These are phyloP conservation scores for Catagonus wagneri DNA, from an alignment of 2,113 vertebrate species.

Conservation along the genomic window DNA sequence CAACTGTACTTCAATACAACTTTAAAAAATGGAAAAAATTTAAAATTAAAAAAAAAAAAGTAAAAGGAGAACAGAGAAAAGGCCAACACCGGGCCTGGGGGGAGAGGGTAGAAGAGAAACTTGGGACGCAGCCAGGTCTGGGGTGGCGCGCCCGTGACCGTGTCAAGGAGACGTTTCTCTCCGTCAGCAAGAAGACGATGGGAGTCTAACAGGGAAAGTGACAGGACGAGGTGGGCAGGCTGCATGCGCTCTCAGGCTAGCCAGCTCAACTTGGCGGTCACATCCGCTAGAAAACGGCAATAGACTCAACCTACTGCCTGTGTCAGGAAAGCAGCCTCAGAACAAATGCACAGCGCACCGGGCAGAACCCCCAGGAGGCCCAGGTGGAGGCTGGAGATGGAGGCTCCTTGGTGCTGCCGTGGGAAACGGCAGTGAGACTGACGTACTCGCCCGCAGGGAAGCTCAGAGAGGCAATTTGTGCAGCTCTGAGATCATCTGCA, in stretches of 20 bases:
- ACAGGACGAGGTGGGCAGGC: not conserved
- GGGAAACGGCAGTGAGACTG: not conserved
- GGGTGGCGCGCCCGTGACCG: rapidly evolving
- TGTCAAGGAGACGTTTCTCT: not conserved
- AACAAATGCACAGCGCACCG: not conserved
- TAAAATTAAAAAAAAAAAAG: too few relatives aligned
- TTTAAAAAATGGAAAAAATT: too few relatives aligned
- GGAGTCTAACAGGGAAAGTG: not conserved
- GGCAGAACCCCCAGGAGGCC: not conserved
- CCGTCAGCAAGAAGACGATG: not conserved
- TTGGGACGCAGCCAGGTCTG: rapidly evolving
- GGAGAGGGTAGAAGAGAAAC: not conserved
- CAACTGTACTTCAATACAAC: too few relatives aligned
- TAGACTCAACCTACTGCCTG: not conserved
- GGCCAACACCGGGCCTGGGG: not conserved
- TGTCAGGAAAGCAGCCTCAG: not conserved
- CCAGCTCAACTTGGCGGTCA: not conserved
- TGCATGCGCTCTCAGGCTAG: not conserved
- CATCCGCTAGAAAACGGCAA: conserved; percentile 12
- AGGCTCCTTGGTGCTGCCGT: not conserved
- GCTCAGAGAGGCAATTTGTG: not conserved
- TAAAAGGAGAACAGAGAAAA: not conserved
- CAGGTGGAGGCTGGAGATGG: rapidly evolving
- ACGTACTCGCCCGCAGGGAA: not conserved
- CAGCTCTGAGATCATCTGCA: not conserved